Evolutionary conservation across 2,797 vertebrate genomes (phyloP), one percentile per base, ranked within the genome.

Genomic region (Eptatretus atami): DNA sequence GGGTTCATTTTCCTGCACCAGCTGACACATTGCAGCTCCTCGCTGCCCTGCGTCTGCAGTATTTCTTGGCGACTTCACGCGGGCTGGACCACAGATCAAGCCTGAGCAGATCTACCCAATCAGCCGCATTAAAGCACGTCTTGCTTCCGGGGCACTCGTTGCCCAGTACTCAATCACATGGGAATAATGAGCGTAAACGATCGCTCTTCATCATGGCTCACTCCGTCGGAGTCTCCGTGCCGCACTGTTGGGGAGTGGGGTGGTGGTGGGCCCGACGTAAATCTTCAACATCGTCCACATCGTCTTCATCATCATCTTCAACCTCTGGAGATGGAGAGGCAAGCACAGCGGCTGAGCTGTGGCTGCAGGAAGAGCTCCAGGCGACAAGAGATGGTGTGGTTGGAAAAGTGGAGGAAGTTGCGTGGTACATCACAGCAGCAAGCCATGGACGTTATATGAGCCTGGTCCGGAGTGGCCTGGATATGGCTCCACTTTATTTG

Each of bases 361-460:
- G 84, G 84, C 77, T 88, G 63, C 84, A 84, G 69, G 85, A 90
- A 73, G 85, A 90, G 75, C 80, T 80, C 64, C 85, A 81, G 9
- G 79, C 83, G 64, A 81, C 82, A 66, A 78, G 82, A 54, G 74
- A 81, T 15, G 83, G 79, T 74, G 73, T 90, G 64, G 66, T n/a
- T 76, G 53, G 84, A 85, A 71, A 90, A 90, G 70, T 87, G 83
- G 85, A 75, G 73, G 67, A 80, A 79, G 55, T 77, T 87, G 63
- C 73, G 75, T 2, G 78, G 78, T n/a, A 71, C 84, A 63, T 78
- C 80, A 66, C 85, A 88, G 73, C 83, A 87, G 71, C 82, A 86
- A 69, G 83, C 85, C 66, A 86, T 90, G 84, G 84, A 67, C 82
- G 81, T 65, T 92, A 92, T 71, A 92, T 92, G 85, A 76, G 74